These are phyloP conservation scores for Leucoptera coffeella DNA, from an alignment of 2,888 invertebrate genomes.

Conservation along the genomic window DNA sequence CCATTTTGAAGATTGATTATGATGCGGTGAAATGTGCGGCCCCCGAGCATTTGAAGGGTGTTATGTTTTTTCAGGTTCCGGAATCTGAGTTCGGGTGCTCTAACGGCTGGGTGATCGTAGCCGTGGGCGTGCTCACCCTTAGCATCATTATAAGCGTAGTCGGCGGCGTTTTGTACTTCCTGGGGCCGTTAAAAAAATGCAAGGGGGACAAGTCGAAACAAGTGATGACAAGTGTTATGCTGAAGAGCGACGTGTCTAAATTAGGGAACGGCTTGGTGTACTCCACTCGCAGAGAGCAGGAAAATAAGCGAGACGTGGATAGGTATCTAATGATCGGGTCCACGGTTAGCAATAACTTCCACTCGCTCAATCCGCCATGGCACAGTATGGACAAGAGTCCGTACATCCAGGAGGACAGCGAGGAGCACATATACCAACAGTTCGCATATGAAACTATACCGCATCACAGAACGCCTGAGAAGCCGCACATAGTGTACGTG, in stretches of 20 bases:
- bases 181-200: constrained; percentile 46
- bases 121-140: constrained; percentile 43
- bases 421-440: constrained; percentile 48
- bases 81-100: constrained; percentile 60
- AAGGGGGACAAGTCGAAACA: constrained; percentile 48
- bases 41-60: constrained; percentile 48
- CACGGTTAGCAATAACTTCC: constrained; percentile 44
- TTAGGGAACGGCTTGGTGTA: constrained; percentile 44
- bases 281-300: constrained; percentile 38
- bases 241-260: constrained; percentile 45
- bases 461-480: constrained; percentile 46
- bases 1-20: constrained; percentile 44
- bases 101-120: constrained; percentile 54
- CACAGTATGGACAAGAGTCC: constrained; percentile 45
- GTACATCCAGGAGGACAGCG: constrained; percentile 41
- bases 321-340: constrained; percentile 48
- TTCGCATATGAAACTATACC: constrained; percentile 49
- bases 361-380: constrained; percentile 46
- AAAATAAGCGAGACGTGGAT: constrained; percentile 42
- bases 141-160: constrained; percentile 48
- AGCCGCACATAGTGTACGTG: constrained; percentile 56
- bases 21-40: constrained; percentile 53
- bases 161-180: constrained; percentile 42
- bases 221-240: constrained; percentile 47
- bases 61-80: constrained; percentile 49